Percentiles rank a stretch among this genome's conserved stretches.
Conservation (phyloP, 2,797 vertebrate species). For the Tiaroga cobitis region DNA sequence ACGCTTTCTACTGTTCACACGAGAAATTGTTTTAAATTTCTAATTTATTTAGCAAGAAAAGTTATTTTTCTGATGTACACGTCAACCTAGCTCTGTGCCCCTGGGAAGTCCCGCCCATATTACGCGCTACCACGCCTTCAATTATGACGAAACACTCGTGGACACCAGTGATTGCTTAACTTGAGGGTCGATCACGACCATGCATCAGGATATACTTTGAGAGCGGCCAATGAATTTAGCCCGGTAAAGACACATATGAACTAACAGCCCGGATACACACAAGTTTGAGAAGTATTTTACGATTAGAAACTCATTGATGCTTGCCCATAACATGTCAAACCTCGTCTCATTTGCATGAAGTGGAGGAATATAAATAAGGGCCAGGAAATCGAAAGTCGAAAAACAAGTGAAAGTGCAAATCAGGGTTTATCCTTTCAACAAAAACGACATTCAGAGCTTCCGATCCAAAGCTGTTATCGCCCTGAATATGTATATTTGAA, state of each 20-base stretch:
- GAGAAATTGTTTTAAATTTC: background rate
- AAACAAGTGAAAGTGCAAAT: background rate
- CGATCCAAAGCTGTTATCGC: background rate
- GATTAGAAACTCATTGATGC: background rate
- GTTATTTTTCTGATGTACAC: constrained; percentile 76
- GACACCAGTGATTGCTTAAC: constrained; percentile 62
- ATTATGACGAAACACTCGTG: constrained; percentile 51
- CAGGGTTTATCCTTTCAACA: background rate
- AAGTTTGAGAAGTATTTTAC: background rate
- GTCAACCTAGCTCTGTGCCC: constrained; percentile 76
- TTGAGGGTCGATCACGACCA: background rate
- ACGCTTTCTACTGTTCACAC: background rate
- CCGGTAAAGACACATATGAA: background rate
- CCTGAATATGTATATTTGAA: background rate
- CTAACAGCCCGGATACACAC: background rate
- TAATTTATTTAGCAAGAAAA: background rate
- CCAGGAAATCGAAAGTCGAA: background rate
- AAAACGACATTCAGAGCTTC: background rate
- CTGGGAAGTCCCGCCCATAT: constrained; percentile 65
- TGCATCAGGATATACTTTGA: background rate
- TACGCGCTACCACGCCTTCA: constrained; percentile 52
- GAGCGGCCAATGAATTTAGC: background rate
- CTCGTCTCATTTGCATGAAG: background rate
- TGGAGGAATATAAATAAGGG: background rate
- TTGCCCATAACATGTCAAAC: background rate